phyloP scores from a whole-genome alignment of 2,113 vertebrate species.

The Eudyptes chrysolophus region DNA sequence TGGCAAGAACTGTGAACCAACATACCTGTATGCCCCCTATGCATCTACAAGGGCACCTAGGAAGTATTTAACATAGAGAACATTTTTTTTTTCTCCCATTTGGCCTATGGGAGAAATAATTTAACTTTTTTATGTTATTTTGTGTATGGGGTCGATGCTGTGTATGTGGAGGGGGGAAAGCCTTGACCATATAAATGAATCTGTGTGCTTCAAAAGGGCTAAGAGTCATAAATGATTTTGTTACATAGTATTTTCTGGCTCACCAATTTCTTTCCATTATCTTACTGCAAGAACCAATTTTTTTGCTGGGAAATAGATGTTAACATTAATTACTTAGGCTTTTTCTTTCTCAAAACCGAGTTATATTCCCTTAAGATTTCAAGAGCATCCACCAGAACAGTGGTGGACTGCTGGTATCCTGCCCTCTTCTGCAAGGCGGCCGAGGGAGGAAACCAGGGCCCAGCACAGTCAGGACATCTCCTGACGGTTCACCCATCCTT shows the following conservation, averaged over 20 bases:
- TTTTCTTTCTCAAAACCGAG: neutral
- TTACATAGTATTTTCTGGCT: neutral
- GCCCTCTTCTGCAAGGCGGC: neutral
- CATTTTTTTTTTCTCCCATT: neutral
- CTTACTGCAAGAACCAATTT: neutral
- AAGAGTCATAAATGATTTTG: neutral
- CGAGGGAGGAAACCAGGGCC: neutral
- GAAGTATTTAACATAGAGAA: neutral
- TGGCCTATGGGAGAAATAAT: neutral
- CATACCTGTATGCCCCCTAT: neutral
- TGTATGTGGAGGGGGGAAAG: too few relatives aligned
- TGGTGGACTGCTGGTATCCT: neutral
- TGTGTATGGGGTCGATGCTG: neutral
- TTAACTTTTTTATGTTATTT: neutral
- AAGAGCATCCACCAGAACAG: neutral
- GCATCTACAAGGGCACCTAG: neutral
- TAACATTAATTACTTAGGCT: neutral
- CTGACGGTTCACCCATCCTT: neutral
- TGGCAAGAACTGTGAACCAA: neutral
- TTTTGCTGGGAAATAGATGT: neutral
- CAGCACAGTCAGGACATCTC: neutral
- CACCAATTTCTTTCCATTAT: neutral
- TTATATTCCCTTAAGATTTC: neutral
- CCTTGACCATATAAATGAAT: neutral
- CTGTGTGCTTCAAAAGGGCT: neutral